Conservation (phyloP, 1,140 invertebrate genomes). For the Papilio polyxenes region DNA sequence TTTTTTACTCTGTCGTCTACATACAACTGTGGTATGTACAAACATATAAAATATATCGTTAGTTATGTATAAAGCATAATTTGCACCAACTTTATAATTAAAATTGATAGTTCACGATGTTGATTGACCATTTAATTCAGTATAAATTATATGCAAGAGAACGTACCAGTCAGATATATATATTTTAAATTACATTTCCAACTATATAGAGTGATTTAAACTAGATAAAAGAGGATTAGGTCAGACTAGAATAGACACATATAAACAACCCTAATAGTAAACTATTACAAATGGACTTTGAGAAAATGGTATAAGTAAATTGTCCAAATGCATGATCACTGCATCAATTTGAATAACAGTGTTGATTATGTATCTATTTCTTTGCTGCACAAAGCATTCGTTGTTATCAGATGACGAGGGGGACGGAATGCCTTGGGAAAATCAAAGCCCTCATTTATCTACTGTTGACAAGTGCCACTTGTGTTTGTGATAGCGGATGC, state of each 20-base stretch:
- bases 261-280: neutral
- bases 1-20: slow-evolving; percentile 7
- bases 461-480: slow-evolving; percentile 10
- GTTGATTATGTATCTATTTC: neutral
- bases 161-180: neutral
- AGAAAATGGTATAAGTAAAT: neutral
- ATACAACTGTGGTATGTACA: neutral
- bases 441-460: slow-evolving; percentile 17
- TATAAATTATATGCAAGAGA: neutral
- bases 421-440: slow-evolving; percentile 3
- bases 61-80: neutral
- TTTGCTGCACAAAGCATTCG: neutral
- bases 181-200: neutral
- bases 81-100: neutral
- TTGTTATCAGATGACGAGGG: neutral
- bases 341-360: neutral
- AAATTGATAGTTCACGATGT: neutral
- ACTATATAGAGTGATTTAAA: neutral
- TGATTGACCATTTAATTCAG: neutral
- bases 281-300: neutral
- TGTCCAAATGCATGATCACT: neutral
- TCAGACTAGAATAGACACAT: too few relatives aligned
- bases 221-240: too few relatives aligned
- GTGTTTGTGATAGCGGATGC: slow-evolving; percentile 6
- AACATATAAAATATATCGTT: neutral